Base-by-base conservation (phyloP, 2,113 vertebrate genomes). In the Narcine bancroftii region DNA sequence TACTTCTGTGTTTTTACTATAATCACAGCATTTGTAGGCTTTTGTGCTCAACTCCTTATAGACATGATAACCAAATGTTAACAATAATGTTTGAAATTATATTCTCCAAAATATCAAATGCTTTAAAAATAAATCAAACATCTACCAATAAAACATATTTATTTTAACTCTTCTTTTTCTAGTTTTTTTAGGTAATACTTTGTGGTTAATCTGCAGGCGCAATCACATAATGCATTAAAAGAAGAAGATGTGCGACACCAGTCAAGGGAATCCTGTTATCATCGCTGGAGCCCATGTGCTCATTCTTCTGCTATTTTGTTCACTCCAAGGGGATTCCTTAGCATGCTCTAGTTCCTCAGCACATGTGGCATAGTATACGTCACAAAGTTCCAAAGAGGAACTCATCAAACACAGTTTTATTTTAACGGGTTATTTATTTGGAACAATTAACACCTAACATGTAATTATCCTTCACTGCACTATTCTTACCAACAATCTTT, bases 301-400 rank as follows among this genome's bases (percentile, higher is more conserved):
- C 65, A 91, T 45, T 91, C 39, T 45, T 66, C 39, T 91, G 89
- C 65, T 66, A 71, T 91, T 91, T 71, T 91, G 66, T 91, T 91
- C 81, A 91, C 63, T 47, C 89, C 89, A 91, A 91, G 65, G 89
- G 89, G 89, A 47, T 69, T 69, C 63, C 26, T 69, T 33, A 39
- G 89, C 63, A 69, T 69, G 63, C 45, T 24, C 65, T 71, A 42
- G 29, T 91, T 91, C 65, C 65, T 91, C 65, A 69, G 42, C 39
- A 69, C 1, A 60, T 42, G 69, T 26, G 69, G 42, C 60, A 71
- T 47, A 42, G 17, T 39, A 17, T 89, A 89, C 7, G 0, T 24
- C 63, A 91, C 36, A 91, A 47, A 39, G 33, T 39, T 33, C 81
- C 81, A 47, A 29, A 45, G 60, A 42, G 3, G 63, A 69, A 66